phyloP scores from a whole-genome alignment of 1,140 invertebrate species.

The Argopecten irradians region DNA sequence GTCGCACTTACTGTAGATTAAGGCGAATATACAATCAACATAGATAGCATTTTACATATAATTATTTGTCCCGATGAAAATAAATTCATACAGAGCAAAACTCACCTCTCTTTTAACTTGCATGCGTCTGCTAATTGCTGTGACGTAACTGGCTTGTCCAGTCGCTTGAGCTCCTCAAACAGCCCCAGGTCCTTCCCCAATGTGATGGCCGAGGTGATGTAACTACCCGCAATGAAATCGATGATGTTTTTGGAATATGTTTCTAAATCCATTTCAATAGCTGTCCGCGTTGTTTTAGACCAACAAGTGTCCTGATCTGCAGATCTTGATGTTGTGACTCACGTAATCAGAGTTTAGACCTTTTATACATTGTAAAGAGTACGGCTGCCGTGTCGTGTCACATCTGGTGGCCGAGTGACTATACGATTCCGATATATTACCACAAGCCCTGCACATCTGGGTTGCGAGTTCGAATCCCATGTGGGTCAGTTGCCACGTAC shows the following conservation, averaged over 20 bases:
- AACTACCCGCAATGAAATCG: neutral
- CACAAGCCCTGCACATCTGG: too few relatives aligned
- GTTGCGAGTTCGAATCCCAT: too few relatives aligned
- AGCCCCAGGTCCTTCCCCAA: neutral
- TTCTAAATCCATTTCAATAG: neutral
- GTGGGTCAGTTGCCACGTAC: too few relatives aligned
- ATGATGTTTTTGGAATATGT: neutral
- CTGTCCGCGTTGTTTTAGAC: neutral
- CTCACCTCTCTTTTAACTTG: neutral
- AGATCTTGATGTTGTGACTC: neutral
- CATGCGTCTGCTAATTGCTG: neutral
- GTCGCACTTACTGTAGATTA: too few relatives aligned
- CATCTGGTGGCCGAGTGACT: neutral
- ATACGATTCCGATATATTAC: too few relatives aligned
- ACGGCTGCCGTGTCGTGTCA: neutral
- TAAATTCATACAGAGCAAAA: neutral
- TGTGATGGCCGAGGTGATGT: neutral
- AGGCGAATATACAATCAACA: neutral
- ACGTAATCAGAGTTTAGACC: neutral
- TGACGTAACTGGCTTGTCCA: neutral
- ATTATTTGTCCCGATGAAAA: neutral
- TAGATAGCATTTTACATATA: neutral
- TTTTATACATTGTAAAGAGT: neutral
- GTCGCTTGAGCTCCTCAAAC: neutral
- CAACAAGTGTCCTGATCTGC: neutral